These are phyloP conservation scores for Paragorgia papillata DNA, from an alignment of 92 coral and sea anemone species.

Conservation along the genomic window DNA sequence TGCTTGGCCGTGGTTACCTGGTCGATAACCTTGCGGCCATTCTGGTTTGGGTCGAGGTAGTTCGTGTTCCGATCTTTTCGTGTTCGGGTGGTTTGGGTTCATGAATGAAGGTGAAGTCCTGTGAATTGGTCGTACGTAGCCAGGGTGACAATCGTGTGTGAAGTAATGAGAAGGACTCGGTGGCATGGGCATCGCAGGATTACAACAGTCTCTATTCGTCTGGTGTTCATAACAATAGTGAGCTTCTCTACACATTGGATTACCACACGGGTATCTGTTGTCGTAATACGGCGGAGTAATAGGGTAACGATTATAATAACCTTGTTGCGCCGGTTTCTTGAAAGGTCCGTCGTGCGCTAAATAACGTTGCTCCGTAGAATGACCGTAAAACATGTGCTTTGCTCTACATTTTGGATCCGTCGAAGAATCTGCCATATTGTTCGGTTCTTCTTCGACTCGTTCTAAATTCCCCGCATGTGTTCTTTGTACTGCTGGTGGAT, in stretches of 20 bases:
- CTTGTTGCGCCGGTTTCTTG: constrained; percentile 44
- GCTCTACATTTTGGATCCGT: constrained; percentile 27
- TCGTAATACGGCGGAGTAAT: constrained; percentile 38
- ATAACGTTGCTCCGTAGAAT: background rate
- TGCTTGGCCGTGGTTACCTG: constrained; percentile 63
- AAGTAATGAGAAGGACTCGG: constrained; percentile 30
- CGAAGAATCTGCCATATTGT: constrained; percentile 41
- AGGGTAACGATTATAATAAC: constrained; percentile 23
- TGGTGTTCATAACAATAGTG: constrained; percentile 45
- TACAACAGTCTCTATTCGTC: constrained; percentile 11
- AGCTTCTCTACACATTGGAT: constrained; percentile 32
- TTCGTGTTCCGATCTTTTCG: constrained; percentile 57
- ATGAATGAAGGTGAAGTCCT: constrained; percentile 28
- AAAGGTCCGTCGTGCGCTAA: constrained; percentile 40
- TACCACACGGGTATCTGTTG: constrained; percentile 38
- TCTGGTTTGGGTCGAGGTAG: constrained; percentile 96
- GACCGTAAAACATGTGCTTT: constrained; percentile 21
- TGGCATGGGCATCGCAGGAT: constrained; percentile 30
- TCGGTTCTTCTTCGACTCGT: constrained; percentile 37
- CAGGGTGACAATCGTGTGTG: constrained; percentile 26
- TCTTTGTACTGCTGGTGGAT: constrained; percentile 20
- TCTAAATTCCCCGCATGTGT: constrained; percentile 30
- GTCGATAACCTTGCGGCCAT: constrained; percentile 76
- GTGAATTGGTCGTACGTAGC: constrained; percentile 1
- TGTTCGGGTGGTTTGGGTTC: constrained; percentile 31